phyloP scores from a whole-genome alignment of 2,113 vertebrate genomes.

The Cryptoleucopteryx plumbea region DNA sequence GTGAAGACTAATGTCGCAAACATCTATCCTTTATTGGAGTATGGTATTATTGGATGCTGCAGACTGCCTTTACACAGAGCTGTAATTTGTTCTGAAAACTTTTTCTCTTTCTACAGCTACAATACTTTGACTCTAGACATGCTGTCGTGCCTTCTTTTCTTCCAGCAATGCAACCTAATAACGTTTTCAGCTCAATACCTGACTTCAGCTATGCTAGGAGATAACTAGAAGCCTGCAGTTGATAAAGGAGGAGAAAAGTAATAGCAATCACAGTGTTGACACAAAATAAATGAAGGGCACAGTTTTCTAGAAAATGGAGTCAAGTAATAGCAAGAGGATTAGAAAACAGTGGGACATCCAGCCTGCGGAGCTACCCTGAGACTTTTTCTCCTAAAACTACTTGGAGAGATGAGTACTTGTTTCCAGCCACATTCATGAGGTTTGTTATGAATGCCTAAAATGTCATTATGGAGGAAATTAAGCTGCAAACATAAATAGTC shows the following conservation, averaged over 20 bases:
- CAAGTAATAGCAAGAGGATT: background rate
- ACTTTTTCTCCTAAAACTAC: background rate
- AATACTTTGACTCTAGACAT: background rate
- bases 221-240: background rate
- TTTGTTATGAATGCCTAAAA: background rate
- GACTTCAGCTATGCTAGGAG: background rate
- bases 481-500: background rate
- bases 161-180: background rate
- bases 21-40: background rate
- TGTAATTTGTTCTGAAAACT: slow-evolving; percentile 3
- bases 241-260: background rate
- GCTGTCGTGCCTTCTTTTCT: background rate
- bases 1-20: background rate
- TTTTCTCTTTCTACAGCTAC: background rate
- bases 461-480: background rate
- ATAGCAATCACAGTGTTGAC: background rate
- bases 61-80: background rate
- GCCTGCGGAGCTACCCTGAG: background rate
- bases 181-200: background rate
- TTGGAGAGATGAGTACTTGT: background rate
- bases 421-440: background rate
- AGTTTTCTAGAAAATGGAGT: background rate
- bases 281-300: slow-evolving; percentile 1
- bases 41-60: background rate
- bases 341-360: background rate